Evolutionary conservation across 2,888 invertebrate genomes (phyloP), one percentile per base, ranked within the genome.

Genomic region (Limnephilus auricula): DNA sequence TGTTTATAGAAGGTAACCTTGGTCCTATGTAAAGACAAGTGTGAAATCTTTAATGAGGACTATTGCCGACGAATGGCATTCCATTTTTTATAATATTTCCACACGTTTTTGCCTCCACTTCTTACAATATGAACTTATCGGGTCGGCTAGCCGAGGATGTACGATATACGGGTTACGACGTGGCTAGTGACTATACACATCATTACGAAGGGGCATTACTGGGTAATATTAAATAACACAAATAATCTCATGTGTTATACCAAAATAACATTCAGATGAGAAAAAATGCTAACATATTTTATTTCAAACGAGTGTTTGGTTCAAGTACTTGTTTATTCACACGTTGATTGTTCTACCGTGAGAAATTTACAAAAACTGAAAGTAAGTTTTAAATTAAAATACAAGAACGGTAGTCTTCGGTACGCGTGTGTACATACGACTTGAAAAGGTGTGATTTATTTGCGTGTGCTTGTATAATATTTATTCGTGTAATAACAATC

Each of bases 41-140:
- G 93, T 93, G 93, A 93, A 93, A 93, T 93, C 93, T 92, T 93
- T 93, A 93, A 93, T 93, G 93, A 93, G 93, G 87, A 89, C 90
- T 90, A 90, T 83, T 92, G 91, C 91, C 88, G 91, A 88, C 91
- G 90, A 89, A 93, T 93, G 91, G 91, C 92, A 88, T 89, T 90
- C 89, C 90, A 91, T 92, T 90, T 91, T 92, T 92, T 90, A 79
- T 88, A 82, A 34, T 37, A 50, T 78, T 78, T 65, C 65, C 78
- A 78, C 87, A 87, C 65, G 87, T 78, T 87, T 87, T 87, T 45
- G 85, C 85, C 85, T 45, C 40, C 65, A 9, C 6, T n/a, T 65
- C 10, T 65, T 25, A 65, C 65, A 65, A 65, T 65, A 65, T 65
- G 65, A 65, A 65, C 37, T 84, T 82, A 82, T 32, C 32, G 15